Conservation (phyloP, 2,888 invertebrate species). For the Opisthograptis luteolata region DNA sequence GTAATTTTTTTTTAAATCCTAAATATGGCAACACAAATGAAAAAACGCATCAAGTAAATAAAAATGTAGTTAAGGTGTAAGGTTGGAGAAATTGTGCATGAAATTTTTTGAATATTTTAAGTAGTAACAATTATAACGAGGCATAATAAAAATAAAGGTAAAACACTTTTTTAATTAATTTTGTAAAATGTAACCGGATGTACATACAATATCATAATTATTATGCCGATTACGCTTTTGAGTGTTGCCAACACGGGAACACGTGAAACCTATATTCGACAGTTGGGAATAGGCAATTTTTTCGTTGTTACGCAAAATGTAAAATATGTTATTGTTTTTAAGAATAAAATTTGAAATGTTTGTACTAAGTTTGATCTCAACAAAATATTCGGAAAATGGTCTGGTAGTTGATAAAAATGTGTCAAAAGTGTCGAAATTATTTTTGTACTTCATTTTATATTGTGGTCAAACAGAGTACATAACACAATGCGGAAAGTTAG, state of each 20-base stretch:
- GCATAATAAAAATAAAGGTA: constrained; percentile 58
- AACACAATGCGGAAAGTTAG: constrained; percentile 11
- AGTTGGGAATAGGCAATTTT: constrained; percentile 22
- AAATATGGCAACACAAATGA: no score
- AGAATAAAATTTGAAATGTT: constrained; percentile 22
- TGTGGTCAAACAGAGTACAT: constrained; percentile 27
- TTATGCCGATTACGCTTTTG: constrained; percentile 25
- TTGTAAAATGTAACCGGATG: constrained; percentile 15
- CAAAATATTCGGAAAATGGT: constrained; percentile 31
- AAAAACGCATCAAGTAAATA: no score
- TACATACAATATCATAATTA: constrained; percentile 20
- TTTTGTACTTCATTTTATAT: constrained; percentile 25
- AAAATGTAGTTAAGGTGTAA: no score
- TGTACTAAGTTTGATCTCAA: constrained; percentile 45
- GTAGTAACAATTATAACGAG: constrained; percentile 66
- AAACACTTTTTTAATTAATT: constrained; percentile 25
- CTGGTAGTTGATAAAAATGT: constrained; percentile 33
- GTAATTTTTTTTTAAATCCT: no score
- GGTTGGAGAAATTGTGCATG: constrained; percentile 1
- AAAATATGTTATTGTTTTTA: constrained; percentile 35
- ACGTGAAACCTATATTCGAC: constrained; percentile 12
- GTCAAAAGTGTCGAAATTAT: constrained; percentile 31
- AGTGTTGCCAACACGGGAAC: constrained; percentile 45
- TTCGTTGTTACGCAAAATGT: constrained; percentile 33
- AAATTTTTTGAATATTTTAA: constrained; percentile 48